Conservation (phyloP, 2,888 invertebrate species). For the Ochropleura leucogaster region DNA sequence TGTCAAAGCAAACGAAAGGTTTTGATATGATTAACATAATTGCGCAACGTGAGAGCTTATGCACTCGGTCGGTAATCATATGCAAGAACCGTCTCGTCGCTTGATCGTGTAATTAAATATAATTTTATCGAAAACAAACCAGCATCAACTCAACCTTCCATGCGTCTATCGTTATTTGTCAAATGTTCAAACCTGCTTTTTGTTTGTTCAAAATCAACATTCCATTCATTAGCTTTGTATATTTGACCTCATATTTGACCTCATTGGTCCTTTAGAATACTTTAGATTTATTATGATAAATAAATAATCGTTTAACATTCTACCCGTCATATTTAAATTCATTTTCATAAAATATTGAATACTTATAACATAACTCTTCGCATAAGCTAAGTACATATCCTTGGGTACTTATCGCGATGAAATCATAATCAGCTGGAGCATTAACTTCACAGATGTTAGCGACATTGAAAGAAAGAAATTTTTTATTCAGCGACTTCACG, state of each 20-base stretch:
- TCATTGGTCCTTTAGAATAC: slow-evolving; percentile 34
- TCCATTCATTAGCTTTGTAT: slow-evolving; percentile 41
- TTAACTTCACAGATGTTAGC: slow-evolving; percentile 56
- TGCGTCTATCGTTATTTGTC: slow-evolving; percentile 20
- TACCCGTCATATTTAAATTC: slow-evolving; percentile 27
- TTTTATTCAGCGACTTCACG: slow-evolving; percentile 56
- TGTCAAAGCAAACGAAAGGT: slow-evolving; percentile 75
- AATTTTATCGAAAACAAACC: slow-evolving; percentile 59
- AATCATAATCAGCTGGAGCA: slow-evolving; percentile 52
- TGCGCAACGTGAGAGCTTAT: slow-evolving; percentile 80
- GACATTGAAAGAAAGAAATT: slow-evolving; percentile 66
- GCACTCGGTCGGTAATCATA: slow-evolving; percentile 79
- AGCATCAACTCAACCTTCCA: slow-evolving; percentile 16
- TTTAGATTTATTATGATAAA: slow-evolving; percentile 28
- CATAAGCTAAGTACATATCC: slow-evolving; percentile 31
- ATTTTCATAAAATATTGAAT: slow-evolving; percentile 24
- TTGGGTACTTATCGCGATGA: slow-evolving; percentile 40
- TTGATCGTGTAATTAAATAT: slow-evolving; percentile 75
- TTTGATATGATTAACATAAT: slow-evolving; percentile 82
- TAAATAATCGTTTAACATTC: slow-evolving; percentile 17
- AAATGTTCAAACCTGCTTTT: slow-evolving; percentile 50
- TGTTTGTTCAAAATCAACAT: slow-evolving; percentile 45
- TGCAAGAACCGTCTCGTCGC: slow-evolving; percentile 76
- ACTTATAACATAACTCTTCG: slow-evolving; percentile 24
- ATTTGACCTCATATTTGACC: slow-evolving; percentile 41